Conservation (phyloP, 2,888 invertebrate species). For the Oligia latruncula region DNA sequence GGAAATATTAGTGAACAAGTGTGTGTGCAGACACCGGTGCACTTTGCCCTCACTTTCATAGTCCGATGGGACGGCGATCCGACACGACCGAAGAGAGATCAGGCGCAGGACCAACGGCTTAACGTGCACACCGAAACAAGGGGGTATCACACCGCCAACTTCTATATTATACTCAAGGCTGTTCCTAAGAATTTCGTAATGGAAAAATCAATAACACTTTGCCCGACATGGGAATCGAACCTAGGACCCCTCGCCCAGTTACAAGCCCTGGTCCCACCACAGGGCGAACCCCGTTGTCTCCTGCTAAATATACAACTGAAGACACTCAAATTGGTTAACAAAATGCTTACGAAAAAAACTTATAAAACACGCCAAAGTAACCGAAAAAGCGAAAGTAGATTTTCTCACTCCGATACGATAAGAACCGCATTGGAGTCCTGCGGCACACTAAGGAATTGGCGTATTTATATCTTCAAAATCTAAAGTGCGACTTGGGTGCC, state of each 20-base stretch:
- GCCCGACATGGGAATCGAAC: background rate
- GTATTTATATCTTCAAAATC: constrained; percentile 31
- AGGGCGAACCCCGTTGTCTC: no score
- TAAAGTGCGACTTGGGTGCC: constrained; percentile 13
- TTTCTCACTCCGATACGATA: background rate
- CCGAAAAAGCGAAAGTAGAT: background rate
- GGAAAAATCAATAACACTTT: background rate
- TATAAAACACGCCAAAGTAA: background rate
- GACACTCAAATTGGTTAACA: background rate
- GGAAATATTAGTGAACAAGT: background rate
- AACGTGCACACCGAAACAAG: background rate
- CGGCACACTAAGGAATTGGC: background rate
- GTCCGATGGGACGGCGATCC: background rate
- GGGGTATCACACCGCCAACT: background rate
- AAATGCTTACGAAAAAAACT: background rate
- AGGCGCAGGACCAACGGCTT: background rate
- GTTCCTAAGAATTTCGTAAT: background rate
- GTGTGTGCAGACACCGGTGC: background rate
- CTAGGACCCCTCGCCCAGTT: background rate
- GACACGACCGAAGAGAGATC: background rate
- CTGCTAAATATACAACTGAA: background rate
- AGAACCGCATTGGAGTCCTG: background rate
- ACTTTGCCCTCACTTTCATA: background rate
- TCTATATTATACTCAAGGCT: background rate
- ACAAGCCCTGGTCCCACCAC: background rate